Conservation (phyloP, 2,113 vertebrate genomes). For the Gavia stellata region DNA sequence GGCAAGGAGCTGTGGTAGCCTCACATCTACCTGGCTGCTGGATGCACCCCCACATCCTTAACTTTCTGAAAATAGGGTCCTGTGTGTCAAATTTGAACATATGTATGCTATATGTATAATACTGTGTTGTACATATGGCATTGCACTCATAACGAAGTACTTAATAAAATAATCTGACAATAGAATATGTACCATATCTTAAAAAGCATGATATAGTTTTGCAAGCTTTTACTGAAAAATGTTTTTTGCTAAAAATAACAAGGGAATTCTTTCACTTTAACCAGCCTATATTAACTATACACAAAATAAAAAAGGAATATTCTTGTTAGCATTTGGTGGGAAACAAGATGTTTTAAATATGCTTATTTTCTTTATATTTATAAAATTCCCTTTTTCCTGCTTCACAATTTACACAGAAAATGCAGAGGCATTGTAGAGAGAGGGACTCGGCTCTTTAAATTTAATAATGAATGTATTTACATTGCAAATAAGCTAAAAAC, state of each 20-base stretch:
- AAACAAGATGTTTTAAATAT: not conserved
- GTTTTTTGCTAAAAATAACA: not conserved
- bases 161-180: conserved; percentile 11
- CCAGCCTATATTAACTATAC: not conserved
- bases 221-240: not conserved
- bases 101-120: not conserved
- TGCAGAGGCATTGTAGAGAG: not conserved
- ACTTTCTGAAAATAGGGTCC: not conserved
- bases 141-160: not conserved
- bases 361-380: not conserved
- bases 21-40: not conserved
- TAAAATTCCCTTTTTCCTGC: not conserved
- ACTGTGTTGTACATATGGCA: not conserved
- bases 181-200: not conserved
- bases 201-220: not conserved
- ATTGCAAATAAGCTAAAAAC: not conserved
- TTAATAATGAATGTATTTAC: not conserved
- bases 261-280: not conserved
- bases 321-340: not conserved
- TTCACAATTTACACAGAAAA: not conserved
- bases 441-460: not conserved
- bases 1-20: not conserved
- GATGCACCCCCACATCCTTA: not conserved
- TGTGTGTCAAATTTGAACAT: not conserved
- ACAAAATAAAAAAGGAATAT: not conserved